A percentile compares a stretch with the other conserved stretches of the same genome.
Conservation (phyloP, 2,888 invertebrate species). For the Tethea ocularis region DNA sequence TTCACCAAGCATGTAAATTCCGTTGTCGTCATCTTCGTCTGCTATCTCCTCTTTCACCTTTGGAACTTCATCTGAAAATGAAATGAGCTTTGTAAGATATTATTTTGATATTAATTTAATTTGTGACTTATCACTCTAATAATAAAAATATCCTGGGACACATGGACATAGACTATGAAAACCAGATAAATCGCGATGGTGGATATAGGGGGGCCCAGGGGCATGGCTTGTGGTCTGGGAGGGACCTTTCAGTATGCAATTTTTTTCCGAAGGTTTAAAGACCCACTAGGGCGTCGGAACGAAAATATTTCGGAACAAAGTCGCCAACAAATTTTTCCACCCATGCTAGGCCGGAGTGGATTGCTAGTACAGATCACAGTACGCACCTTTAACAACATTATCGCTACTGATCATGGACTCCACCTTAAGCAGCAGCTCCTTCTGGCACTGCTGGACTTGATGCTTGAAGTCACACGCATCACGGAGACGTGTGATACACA, state of each 20-base stretch:
- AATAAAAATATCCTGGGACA: no score
- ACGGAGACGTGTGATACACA: conserved; percentile 58
- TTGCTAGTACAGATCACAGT: not conserved
- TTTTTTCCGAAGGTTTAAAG: no score
- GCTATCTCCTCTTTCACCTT: conserved; percentile 61
- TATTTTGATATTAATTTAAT: not conserved
- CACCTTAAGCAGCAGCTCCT: conserved; percentile 41
- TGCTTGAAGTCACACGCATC: conserved; percentile 67
- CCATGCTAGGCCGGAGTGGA: no score
- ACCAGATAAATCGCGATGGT: no score
- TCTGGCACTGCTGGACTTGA: conserved; percentile 64
- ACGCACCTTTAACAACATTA: conserved; percentile 45
- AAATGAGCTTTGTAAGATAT: not conserved
- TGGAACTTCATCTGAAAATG: conserved; percentile 51
- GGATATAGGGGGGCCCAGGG: no score
- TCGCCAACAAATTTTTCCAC: no score
- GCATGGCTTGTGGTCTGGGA: no score
- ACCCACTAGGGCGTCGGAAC: no score
- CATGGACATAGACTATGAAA: no score
- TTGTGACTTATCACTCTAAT: no score
- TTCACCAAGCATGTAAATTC: conserved; percentile 47
- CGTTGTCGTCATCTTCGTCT: conserved; percentile 52
- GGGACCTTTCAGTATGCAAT: no score
- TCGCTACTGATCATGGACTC: not conserved
- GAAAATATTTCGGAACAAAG: no score